Conservation (phyloP, 2,888 invertebrate species). For the Parnassius mnemosyne region DNA sequence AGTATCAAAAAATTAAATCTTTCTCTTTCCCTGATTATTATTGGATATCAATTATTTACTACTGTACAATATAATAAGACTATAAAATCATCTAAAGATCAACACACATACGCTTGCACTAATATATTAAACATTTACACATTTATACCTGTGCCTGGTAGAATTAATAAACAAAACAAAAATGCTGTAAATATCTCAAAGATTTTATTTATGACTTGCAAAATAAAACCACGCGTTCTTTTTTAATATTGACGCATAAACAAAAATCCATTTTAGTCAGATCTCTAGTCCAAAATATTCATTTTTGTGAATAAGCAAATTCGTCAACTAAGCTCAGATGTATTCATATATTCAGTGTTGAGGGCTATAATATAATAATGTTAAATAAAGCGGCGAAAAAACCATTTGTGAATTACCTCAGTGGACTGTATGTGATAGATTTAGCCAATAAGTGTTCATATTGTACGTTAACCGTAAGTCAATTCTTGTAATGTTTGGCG, state of each 20-base stretch:
- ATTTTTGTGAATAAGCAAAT: constrained; percentile 58
- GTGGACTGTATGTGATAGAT: constrained; percentile 77
- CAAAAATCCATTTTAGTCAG: constrained; percentile 68
- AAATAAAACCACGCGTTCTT: constrained; percentile 18
- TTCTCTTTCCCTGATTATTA: no score
- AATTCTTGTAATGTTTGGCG: constrained; percentile 71
- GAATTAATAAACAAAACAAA: constrained; percentile 11
- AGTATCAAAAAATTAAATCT: no score
- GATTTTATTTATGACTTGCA: constrained; percentile 26
- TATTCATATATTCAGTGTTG: constrained; percentile 46
- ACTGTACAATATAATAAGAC: no score
- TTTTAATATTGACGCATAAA: constrained; percentile 49
- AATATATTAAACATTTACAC: constrained; percentile 12
- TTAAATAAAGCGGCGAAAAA: constrained; percentile 36
- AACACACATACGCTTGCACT: constrained; percentile 12
- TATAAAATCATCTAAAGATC: constrained; percentile 14
- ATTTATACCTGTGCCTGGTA: constrained; percentile 15
- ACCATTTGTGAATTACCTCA: constrained; percentile 74
- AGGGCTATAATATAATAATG: constrained; percentile 38
- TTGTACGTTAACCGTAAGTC: constrained; percentile 68
- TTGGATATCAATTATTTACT: no score
- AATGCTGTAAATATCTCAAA: constrained; percentile 28
- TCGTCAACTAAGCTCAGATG: constrained; percentile 52
- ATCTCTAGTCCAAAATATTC: constrained; percentile 73
- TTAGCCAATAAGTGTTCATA: constrained; percentile 79